Conservation (phyloP, 2,888 invertebrate genomes). For the Thera britannica region DNA sequence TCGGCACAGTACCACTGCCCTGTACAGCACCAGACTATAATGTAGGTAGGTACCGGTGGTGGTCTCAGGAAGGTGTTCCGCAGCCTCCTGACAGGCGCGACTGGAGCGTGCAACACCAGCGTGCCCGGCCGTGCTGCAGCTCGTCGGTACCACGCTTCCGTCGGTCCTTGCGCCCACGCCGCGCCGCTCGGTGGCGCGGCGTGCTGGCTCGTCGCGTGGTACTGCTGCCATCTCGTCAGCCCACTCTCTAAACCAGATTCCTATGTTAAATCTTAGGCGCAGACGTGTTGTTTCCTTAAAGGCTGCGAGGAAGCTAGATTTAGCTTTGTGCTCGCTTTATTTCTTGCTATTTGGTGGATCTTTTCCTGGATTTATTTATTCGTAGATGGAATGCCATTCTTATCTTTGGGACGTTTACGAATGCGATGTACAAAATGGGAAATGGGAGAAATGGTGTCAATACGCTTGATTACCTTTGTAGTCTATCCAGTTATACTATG, state of each 20-base stretch:
- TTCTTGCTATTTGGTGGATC: too few relatives aligned
- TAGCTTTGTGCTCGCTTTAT: not conserved
- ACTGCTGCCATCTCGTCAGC: slow-evolving; percentile 73
- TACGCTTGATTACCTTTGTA: too few relatives aligned
- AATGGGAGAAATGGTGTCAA: too few relatives aligned
- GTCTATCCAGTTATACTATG: too few relatives aligned
- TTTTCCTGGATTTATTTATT: too few relatives aligned
- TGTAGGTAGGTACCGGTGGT: slow-evolving; percentile 57
- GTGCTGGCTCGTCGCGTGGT: slow-evolving; percentile 66
- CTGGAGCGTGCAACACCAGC: slow-evolving; percentile 69
- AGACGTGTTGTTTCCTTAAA: too few relatives aligned
- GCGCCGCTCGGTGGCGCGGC: slow-evolving; percentile 61
- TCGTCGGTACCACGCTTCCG: slow-evolving; percentile 70
- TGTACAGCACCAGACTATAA: not conserved
- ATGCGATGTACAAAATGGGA: too few relatives aligned
- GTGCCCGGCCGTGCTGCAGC: slow-evolving; percentile 61
- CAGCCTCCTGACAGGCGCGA: slow-evolving; percentile 59
- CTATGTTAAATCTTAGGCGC: not conserved
- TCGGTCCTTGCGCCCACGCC: slow-evolving; percentile 66
- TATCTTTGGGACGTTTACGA: too few relatives aligned
- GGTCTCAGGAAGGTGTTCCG: slow-evolving; percentile 59
- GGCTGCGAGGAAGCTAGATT: not conserved
- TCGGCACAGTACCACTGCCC: too few relatives aligned
- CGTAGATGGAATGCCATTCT: too few relatives aligned
- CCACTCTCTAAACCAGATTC: slow-evolving; percentile 63